Base-by-base conservation (phyloP, 2,888 invertebrate species). In the Endotricha flammealis region DNA sequence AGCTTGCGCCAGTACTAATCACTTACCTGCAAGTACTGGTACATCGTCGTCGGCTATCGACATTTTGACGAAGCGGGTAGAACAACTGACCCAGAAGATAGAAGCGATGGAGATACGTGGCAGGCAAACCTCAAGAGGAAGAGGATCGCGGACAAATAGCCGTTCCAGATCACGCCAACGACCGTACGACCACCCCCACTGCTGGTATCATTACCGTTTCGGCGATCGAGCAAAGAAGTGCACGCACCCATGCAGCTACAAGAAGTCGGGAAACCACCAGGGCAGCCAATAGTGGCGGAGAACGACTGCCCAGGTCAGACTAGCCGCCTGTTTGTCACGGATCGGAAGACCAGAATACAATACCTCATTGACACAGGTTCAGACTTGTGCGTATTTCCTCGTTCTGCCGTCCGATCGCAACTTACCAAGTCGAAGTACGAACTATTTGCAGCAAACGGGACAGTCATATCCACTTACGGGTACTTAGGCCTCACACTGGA, bases 311-410 rank as follows among this genome's bases (percentile, higher is more conserved):
- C 30, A 27, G 29, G 42, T 30, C 42, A 39, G 34, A n/a, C n/a
- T n/a, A n/a, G n/a, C n/a, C n/a, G n/a, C n/a, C n/a, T n/a, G n/a
- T n/a, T n/a, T n/a, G n/a, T n/a, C n/a, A n/a, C n/a, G n/a, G n/a
- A n/a, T n/a, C n/a, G 35, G 8, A 39, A 32, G 22, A 37, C 36
- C 7, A 38, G 36, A 11, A 10, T 37, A 29, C 38, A 42, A 14
- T 45, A 30, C 12, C 23, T 44, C 8, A 29, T 41, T 3, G 39
- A 41, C 23, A 41, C 39, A 4, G 41, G 41, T 31, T 39, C 41
- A 7, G 41, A 44, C 22, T 9, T 34, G 17, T 28, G 34, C 7
- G 34, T 29, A 10, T 29, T 16, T 7, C 29, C 29, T n/a, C 7
- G 29, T 2, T 12, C 10, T 5, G 5, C 7, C 8, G 1, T 16